These are phyloP conservation scores for Rhinophrynus dorsalis DNA, from an alignment of 2,797 vertebrate species.

Conservation along the genomic window DNA sequence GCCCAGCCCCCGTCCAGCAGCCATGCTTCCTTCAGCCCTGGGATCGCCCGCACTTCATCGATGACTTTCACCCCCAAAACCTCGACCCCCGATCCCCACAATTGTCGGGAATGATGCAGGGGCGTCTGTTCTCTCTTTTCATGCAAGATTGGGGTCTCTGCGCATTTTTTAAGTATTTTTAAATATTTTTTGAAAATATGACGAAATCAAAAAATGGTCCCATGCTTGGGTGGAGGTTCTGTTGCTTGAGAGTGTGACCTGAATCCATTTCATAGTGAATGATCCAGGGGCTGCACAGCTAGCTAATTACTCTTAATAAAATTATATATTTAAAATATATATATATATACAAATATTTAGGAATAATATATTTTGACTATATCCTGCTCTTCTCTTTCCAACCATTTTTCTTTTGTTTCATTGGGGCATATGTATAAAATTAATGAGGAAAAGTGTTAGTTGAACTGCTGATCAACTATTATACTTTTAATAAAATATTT, in stretches of 20 bases:
- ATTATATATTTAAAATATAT: too few species aligned
- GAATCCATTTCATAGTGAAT: conserved; percentile 80
- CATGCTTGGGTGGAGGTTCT: conserved; percentile 55
- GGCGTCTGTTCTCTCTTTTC: conserved; percentile 55
- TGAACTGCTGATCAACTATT: too few species aligned
- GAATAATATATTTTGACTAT: too few species aligned
- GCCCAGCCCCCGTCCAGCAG: conserved; percentile 53
- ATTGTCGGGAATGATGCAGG: conserved; percentile 83
- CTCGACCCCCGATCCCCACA: conserved; percentile 57
- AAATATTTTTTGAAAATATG: conserved; percentile 97
- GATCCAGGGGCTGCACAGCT: conserved; percentile 72
- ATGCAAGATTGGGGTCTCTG: conserved; percentile 53
- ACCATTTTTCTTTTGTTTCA: too few species aligned
- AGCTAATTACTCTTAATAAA: too few species aligned
- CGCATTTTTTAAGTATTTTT: conserved; percentile 89
- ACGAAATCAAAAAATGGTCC: conserved; percentile 81
- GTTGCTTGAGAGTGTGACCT: conserved; percentile 64
- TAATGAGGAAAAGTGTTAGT: too few species aligned
- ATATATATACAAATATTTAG: too few species aligned
- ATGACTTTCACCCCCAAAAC: conserved; percentile 36
- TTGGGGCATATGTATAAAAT: too few species aligned
- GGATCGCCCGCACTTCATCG: conserved; percentile 8
- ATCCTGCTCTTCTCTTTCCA: too few species aligned
- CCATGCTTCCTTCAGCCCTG: conserved; percentile 28
- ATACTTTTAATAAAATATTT: too few species aligned